Base-by-base conservation (phyloP, 2,888 invertebrate genomes). In the Ichneumon xanthorius region DNA sequence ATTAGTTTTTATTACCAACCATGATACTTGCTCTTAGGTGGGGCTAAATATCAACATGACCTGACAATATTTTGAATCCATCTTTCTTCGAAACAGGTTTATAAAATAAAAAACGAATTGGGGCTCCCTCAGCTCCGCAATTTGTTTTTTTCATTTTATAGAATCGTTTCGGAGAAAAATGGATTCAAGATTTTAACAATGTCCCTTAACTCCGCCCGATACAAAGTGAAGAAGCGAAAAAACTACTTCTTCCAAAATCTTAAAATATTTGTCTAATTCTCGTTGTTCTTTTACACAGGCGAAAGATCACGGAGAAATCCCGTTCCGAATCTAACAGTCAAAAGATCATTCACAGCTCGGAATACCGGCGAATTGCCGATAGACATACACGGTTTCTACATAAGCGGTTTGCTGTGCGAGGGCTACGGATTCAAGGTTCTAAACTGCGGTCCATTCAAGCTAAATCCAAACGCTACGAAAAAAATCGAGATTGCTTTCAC, bases 341-440 rank as follows among this genome's bases (percentile, higher is more conserved):
- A 97, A 89, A 96, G 98, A 84, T 96, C 97, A 63, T 99, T 99
- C 93, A 96, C 96, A 11, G 97, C 97, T 30, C 96, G 97, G 89
- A 99, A 99, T 95, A 97, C 97, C n/a, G 99, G 99, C 1, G 97
- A 97, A 92, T 95, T 99, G 88, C 96, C 97, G n/a, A 96, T 99
- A 90, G 95, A 96, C 88, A 96, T 98, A 87, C 95, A 95, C 87
- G 95, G 96, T 76, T 95, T 95, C 90, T 94, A 94, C 82, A 96
- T 98, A 87, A 96, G 96, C 90, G 95, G 95, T 87, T 94, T 96
- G 86, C 93, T 94, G 0, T 97, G 98, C 92, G 96, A 97, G 93
- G 97, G 97, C 9, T 97, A 97, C 90, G 98, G 98, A 22, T 98
- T 97, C 92, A 96, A 96, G 90, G 96, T 98, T 53, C 94, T 97